Percentiles rank a stretch among this genome's conserved stretches.
Evolutionary conservation across 1,140 invertebrate species (phyloP).

Genomic region (Cherax quadricarinatus): DNA sequence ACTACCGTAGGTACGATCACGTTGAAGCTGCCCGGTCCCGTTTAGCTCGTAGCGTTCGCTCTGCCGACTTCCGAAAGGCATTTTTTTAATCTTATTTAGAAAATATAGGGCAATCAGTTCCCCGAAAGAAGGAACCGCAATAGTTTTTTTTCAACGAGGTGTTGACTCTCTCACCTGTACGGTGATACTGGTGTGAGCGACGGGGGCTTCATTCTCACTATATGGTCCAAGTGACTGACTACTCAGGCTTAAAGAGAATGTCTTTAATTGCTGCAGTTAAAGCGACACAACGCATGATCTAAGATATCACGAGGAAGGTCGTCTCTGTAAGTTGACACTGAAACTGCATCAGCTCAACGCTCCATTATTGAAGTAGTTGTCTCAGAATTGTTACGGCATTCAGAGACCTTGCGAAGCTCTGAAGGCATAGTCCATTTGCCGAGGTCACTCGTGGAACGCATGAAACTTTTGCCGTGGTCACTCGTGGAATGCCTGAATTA

Average conservation of each 20-base stretch:
- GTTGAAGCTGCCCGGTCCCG: slow-evolving; percentile 63
- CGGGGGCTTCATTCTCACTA: neutral
- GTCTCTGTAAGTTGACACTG: neutral
- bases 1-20: slow-evolving; percentile 58
- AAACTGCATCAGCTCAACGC: neutral
- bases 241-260: neutral
- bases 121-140: neutral
- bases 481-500: neutral
- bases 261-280: neutral
- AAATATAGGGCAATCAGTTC: neutral
- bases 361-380: neutral
- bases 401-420: neutral
- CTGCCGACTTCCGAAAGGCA: slow-evolving; percentile 52
- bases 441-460: neutral
- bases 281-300: neutral
- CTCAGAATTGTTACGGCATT: neutral
- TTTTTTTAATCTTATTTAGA: neutral
- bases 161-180: neutral
- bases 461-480: neutral
- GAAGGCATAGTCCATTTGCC: neutral
- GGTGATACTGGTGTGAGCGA: neutral
- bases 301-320: neutral
- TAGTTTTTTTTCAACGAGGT: neutral
- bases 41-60: slow-evolving; percentile 64
- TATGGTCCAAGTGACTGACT: neutral